These are phyloP conservation scores for Drosophila seclusa DNA, from an alignment of 2,888 invertebrate genomes.

Conservation along the genomic window DNA sequence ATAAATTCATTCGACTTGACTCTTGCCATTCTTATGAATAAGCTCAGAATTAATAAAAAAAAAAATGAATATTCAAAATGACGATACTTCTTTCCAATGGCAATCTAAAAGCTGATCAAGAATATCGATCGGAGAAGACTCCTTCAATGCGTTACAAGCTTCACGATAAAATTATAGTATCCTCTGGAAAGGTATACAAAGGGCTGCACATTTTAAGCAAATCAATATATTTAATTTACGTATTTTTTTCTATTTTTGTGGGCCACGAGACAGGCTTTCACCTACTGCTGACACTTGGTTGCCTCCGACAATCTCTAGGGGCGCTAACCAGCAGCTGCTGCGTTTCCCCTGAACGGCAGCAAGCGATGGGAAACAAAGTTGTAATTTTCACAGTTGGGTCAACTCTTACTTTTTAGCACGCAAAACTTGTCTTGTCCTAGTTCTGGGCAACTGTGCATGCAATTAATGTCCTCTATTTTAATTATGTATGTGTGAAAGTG, in stretches of 20 bases:
- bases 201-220: slow-evolving; percentile 18
- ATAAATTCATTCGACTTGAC: neutral
- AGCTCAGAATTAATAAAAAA: neutral
- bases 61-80: neutral
- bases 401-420: slow-evolving; percentile 1
- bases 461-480: slow-evolving; percentile 26
- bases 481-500: neutral
- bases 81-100: neutral
- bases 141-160: neutral
- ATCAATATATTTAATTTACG: slow-evolving; percentile 19
- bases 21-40: neutral
- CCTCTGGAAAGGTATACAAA: neutral
- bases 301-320: slow-evolving; percentile 19
- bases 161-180: neutral
- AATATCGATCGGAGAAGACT: neutral
- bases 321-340: slow-evolving; percentile 11
- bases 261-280: neutral
- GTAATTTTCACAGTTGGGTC: neutral
- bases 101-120: neutral
- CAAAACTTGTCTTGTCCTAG: neutral
- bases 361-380: neutral
- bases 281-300: slow-evolving; percentile 8
- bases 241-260: neutral
- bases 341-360: slow-evolving; percentile 8
- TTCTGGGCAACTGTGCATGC: slow-evolving; percentile 38